phyloP scores from a whole-genome alignment of 2,113 vertebrate species.

The Notarius quadriscutis region DNA sequence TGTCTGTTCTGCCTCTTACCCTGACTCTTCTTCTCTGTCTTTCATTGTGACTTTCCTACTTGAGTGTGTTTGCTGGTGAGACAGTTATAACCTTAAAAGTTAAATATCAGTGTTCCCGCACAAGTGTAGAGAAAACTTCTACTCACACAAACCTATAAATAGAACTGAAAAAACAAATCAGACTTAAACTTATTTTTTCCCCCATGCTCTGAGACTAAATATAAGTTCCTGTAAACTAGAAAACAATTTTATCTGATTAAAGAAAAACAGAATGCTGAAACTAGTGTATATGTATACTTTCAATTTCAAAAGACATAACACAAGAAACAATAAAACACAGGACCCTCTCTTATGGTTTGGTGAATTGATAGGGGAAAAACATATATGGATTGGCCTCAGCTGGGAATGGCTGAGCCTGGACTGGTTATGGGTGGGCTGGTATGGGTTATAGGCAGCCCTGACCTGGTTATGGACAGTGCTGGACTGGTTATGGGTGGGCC shows the following conservation, averaged over 20 bases:
- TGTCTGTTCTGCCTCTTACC: neutral
- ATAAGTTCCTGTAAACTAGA: neutral
- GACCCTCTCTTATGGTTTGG: neutral
- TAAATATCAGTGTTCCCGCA: neutral
- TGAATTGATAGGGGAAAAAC: neutral
- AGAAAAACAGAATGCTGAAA: neutral
- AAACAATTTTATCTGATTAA: neutral
- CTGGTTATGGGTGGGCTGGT: neutral
- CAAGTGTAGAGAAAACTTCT: neutral
- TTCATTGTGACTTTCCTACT: neutral
- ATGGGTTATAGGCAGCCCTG: neutral
- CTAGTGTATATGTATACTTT: neutral
- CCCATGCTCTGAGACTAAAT: neutral
- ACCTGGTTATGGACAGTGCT: neutral
- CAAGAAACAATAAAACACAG: neutral
- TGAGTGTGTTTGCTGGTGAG: neutral
- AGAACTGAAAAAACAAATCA: neutral
- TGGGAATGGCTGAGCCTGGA: too few species aligned
- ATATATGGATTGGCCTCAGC: neutral
- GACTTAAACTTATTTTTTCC: neutral
- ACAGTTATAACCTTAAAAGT: neutral
- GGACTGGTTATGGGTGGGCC: neutral
- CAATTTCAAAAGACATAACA: too few species aligned
- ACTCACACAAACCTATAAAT: neutral
- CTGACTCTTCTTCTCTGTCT: slow-evolving; percentile 2